Evolutionary conservation across 2,797 vertebrate genomes (phyloP), one percentile per base, ranked within the genome.

Genomic region (Coluber constrictor): DNA sequence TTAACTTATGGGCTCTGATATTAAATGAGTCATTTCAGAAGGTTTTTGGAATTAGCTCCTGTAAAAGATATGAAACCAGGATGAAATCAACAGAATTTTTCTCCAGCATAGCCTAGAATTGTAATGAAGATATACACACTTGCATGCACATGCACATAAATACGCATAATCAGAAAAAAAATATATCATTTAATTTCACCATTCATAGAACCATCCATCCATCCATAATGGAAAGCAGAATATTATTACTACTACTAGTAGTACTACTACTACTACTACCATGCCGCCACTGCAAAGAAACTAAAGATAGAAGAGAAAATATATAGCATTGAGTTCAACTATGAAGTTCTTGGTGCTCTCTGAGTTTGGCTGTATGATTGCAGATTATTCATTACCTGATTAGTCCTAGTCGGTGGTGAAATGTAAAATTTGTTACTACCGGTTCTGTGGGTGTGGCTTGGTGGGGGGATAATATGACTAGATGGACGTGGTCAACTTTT

Each of bases 1-100:
- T 91, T 93, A 91, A 59, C 32, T 27, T 56, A 27, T 63, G 32
- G 32, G 43, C 90, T 89, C 32, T 89, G 90, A 63, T 93, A 93
- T 93, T 93, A 91, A 93, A 54, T 91, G 90, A 89, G 51, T 93
- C 87, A 91, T 89, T 89, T 91, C 86, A 89, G 63, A 89, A 89
- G 60, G 32, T 90, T 93, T 91, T 74, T 66, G 56, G 51, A 93
- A 93, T 91, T 86, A 91, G 87, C 59, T 91, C 20, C 57, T 86
- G 32, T 18, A 91, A 93, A 89, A 83, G 88, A 63, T 47, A 83
- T 83, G 91, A 86, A 63, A 56, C 87, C 87, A 89, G 29, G 87
- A 25, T 91, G 87, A 89, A 83, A 89, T 86, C 57, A 60, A 87
- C 87, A 89, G 51, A 86, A 13, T 20, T 61, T 59, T 91, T 87